A percentile compares a stretch with the other conserved stretches of the same genome.
Evolutionary conservation across 2,797 vertebrate genomes (phyloP).

Genomic region (Rhabdophis nuchalis): DNA sequence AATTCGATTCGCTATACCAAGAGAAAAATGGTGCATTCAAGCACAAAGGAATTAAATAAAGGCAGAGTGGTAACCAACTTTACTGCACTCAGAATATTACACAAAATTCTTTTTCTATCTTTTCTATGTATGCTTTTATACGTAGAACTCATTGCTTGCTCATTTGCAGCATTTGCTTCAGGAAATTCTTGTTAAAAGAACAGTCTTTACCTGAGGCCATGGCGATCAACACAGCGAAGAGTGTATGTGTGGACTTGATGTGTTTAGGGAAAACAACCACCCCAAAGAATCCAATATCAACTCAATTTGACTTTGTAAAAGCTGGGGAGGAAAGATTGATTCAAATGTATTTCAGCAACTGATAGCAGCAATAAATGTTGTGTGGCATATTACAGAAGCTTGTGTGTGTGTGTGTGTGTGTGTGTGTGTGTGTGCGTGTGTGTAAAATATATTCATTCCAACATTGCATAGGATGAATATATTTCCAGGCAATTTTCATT

Average conservation of each 20-base stretch:
- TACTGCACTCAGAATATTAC: neutral
- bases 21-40: neutral
- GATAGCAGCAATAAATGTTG: conserved; percentile 39
- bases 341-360: conserved; percentile 34
- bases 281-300: conserved; percentile 28
- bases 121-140: neutral
- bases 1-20: neutral
- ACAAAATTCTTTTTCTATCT: conserved; percentile 18
- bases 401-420: neutral
- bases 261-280: conserved; percentile 2
- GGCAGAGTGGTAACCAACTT: neutral
- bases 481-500: conserved; percentile 47
- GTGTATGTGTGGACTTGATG: neutral
- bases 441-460: neutral
- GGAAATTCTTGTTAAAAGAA: conserved; percentile 5
- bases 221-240: conserved; percentile 16
- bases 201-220: conserved; percentile 8
- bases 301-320: conserved; percentile 39
- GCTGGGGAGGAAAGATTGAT: neutral
- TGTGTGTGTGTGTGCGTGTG: too few species aligned
- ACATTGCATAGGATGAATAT: conserved; percentile 27
- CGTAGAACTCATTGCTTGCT: neutral
- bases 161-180: neutral
- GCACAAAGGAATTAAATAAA: neutral
- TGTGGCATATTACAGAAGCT: conserved; percentile 43